Base-by-base conservation (phyloP, 2,113 vertebrate genomes). In the Hyaena hyaena region DNA sequence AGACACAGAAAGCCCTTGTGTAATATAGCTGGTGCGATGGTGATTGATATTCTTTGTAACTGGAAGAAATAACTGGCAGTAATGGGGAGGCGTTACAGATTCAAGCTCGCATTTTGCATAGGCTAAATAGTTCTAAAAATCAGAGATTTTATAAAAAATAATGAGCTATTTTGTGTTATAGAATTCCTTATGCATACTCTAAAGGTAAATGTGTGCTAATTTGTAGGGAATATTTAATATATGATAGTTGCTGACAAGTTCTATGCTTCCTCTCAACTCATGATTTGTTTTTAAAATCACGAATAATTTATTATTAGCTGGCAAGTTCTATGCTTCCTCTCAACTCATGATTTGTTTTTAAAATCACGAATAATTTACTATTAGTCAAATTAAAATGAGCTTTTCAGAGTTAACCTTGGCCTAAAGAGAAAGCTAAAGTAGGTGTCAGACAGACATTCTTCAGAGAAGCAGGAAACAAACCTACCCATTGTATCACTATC, bases 391-490 rank as follows among this genome's bases (percentile, higher is more conserved):
- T 92, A 89, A 92, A 94, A 68, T 66, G 61, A 63, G 16, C 26
- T 76, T 80, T 63, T 43, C 39, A 65, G 31, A 83, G 61, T 84
- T 89, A 63, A 48, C 14, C 7, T 69, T 79, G 61, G 48, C 21
- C 39, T 83, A 45, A 12, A 83, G 50, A 48, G 39, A 76, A 87
- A 48, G 17, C 35, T 88, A 81, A 96, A n/a, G 4, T 69, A 55
- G 65, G 35, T 80, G 24, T 83, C 48, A 58, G 31, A 26, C 7
- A 82, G 79, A 93, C 5, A 10, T 31, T 69, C 69, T 93, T 93
- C 92, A 93, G 73, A 84, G 83, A 94, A 90, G 28, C 17, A 90
- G 83, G 39, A 77, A 89, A 53, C 19, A 83, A 95, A 66, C 2
- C 12, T 48, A 61, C 15, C 11, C 4, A 26, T 26, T 92, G 9